phyloP scores from a whole-genome alignment of 2,888 invertebrate genomes.

The Branchipolynoe longqiensis region DNA sequence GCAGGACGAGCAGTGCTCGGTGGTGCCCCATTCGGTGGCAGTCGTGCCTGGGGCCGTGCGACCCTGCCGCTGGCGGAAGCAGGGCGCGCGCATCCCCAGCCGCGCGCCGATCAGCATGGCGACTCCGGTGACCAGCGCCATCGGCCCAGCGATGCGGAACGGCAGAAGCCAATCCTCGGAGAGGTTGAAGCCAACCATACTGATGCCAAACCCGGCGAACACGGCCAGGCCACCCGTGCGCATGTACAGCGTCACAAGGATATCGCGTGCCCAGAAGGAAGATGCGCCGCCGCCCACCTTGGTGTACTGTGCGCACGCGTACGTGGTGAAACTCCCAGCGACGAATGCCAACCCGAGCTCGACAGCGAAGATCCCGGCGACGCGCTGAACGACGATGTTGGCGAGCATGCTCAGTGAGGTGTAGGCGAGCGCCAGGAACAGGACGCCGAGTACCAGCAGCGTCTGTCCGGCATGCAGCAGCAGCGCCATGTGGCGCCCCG shows the following conservation, averaged over 20 bases:
- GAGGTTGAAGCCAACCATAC: slow-evolving; percentile 16
- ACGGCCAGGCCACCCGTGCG: neutral
- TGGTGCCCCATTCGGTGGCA: no score
- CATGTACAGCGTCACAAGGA: neutral
- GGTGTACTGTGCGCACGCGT: neutral
- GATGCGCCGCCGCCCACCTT: slow-evolving; percentile 2
- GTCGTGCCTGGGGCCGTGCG: neutral
- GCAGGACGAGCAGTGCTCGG: no score
- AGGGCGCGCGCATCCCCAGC: neutral
- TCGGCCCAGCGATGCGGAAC: neutral
- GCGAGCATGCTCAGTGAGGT: neutral
- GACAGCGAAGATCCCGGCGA: neutral
- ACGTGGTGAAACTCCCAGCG: neutral
- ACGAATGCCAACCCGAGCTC: neutral
- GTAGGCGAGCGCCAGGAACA: neutral
- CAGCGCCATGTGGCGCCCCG: slow-evolving; percentile 31
- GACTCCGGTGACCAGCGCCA: neutral
- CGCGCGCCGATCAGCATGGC: neutral
- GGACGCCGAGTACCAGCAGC: neutral
- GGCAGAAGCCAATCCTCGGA: neutral
- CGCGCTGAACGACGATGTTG: neutral
- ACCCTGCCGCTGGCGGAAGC: neutral
- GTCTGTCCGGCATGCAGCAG: slow-evolving; percentile 7
- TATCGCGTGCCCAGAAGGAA: neutral
- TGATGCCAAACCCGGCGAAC: neutral